A percentile compares a stretch with the other conserved stretches of the same genome.
Evolutionary conservation across 2,888 invertebrate genomes (phyloP).

Genomic region (Rhimphoctona megacephalus): DNA sequence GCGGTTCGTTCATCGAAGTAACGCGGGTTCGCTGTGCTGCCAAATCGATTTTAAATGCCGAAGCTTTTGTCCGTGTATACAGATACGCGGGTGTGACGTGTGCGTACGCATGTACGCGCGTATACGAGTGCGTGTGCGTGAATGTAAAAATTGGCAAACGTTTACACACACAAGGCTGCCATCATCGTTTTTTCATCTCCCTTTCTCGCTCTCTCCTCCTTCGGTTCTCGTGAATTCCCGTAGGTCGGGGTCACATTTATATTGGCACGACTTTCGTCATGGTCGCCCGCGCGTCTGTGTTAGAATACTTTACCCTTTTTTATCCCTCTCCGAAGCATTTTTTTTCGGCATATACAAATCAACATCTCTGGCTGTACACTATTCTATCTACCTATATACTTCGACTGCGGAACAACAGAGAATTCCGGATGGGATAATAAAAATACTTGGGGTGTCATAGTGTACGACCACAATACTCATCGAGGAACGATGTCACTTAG

Average conservation of each 20-base stretch:
- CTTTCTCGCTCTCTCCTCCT: slow-evolving; percentile 68
- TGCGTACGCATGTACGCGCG: not conserved
- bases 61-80: slow-evolving; percentile 16
- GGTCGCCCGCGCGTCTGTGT: slow-evolving; percentile 40
- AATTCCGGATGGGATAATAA: slow-evolving; percentile 73
- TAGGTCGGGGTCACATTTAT: slow-evolving; percentile 79
- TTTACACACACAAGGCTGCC: slow-evolving; percentile 59
- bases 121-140: not conserved
- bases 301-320: slow-evolving; percentile 60
- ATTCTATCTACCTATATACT: slow-evolving; percentile 1
- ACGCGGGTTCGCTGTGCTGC: slow-evolving; percentile 71
- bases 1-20: slow-evolving; percentile 80
- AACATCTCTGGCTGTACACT: slow-evolving; percentile 58
- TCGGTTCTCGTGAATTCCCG: slow-evolving; percentile 73
- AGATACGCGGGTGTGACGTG: slow-evolving; percentile 59
- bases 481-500: slow-evolving; percentile 74
- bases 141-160: slow-evolving; percentile 63
- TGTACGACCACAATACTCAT: slow-evolving; percentile 57
- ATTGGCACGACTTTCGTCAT: slow-evolving; percentile 63
- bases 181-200: slow-evolving; percentile 60
- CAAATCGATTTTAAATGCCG: slow-evolving; percentile 81
- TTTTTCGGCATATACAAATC: slow-evolving; percentile 72
- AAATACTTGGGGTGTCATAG: slow-evolving; percentile 67
- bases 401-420: slow-evolving; percentile 31
- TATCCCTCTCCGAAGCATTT: slow-evolving; percentile 55